Base-by-base conservation (phyloP, 2,888 invertebrate species). In the Schrankia costaestrigalis region DNA sequence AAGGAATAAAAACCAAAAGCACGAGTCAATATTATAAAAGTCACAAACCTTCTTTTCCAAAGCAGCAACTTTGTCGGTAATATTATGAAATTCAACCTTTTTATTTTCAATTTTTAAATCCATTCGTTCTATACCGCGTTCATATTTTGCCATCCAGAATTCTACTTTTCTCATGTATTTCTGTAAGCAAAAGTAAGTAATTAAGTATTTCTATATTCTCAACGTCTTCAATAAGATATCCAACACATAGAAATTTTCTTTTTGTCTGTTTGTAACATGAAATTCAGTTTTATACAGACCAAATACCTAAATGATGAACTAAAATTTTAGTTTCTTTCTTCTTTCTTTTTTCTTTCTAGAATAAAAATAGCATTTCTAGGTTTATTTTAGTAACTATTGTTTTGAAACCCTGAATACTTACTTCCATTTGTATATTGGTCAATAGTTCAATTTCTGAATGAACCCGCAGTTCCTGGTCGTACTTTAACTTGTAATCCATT, bases 131-230 rank as follows among this genome's bases (percentile, higher is more conserved):
- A 82, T 80, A 35, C 86, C 86, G 14, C 25, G 52, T 24, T 86
- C 87, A 44, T 81, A 87, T 57, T 83, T 86, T 10, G 59, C 53
- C 85, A 87, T 87, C 81, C 78, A 82, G 0, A 53, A 29, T 29
- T 87, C 87, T 1, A 87, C 65, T 31, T 75, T 71, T 14, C 58
- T 44, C 8, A 86, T 51, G 15, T 75, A 77, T 59, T 85, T 85
- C 86, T 86, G 37, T 5, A 26, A 15, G n/a, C 4, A n/a, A 13
- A 25, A 23, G 6, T 11, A 24, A 11, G 12, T 24, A 12, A 8
- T 11, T 2, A 8, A 8, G n/a, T 2, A 6, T 3, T n/a, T n/a
- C n/a, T n/a, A n/a, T n/a, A n/a, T n/a, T n/a, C n/a, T n/a, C n/a
- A n/a, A n/a, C n/a, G n/a, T n/a, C n/a, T n/a, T n/a, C n/a, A n/a